Percentiles rank a stretch among this genome's conserved stretches.
Evolutionary conservation across 2,888 invertebrate species (phyloP).

Genomic region (Stramonita haemastoma): DNA sequence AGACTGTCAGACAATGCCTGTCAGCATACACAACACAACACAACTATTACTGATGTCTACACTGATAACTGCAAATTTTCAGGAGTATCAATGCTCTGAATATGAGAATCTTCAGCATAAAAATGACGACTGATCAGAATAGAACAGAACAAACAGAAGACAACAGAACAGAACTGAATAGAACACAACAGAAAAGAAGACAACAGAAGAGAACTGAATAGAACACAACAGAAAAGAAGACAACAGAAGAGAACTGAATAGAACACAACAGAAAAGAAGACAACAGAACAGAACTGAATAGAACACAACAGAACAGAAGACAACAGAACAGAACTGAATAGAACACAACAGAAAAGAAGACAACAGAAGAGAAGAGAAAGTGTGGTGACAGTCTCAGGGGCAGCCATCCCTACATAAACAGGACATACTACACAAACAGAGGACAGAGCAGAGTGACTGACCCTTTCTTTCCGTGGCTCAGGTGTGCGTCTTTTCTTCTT

Average conservation of each 20-base stretch:
- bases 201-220: not conserved
- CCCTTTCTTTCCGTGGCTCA: slow-evolving; percentile 42
- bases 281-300: not conserved
- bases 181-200: not conserved
- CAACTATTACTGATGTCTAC: no score
- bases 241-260: not conserved
- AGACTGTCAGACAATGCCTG: no score
- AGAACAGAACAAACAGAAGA: no score
- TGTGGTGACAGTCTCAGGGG: not conserved
- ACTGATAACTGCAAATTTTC: no score
- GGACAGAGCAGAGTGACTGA: not conserved
- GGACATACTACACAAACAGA: not conserved
- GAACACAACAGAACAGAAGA: not conserved
- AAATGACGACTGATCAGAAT: no score
- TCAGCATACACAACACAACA: no score
- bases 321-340: not conserved
- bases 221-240: no score
- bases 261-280: not conserved
- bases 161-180: not conserved
- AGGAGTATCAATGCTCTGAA: no score
- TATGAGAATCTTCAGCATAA: no score
- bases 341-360: not conserved
- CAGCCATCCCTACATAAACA: not conserved
- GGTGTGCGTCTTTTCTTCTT: slow-evolving; percentile 42
- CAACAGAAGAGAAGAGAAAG: not conserved